A percentile compares a stretch with the other conserved stretches of the same genome.
Conservation (phyloP, 2,797 vertebrate species). For the Cryptoblepharus egeriae region DNA sequence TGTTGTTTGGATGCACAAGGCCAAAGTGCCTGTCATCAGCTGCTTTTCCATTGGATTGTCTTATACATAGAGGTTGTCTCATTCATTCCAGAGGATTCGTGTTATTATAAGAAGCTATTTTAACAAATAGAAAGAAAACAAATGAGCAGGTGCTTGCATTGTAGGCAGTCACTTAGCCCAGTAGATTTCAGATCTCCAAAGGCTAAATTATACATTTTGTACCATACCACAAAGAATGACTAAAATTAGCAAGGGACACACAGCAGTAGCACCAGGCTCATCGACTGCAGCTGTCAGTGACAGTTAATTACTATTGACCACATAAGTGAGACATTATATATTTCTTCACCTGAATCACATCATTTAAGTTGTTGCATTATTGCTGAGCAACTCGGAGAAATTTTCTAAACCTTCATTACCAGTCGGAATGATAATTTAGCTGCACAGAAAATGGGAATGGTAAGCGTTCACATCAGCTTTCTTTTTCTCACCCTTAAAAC, state of each 20-base stretch:
- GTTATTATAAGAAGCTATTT: conserved; percentile 32
- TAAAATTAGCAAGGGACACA: conserved; percentile 46
- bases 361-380: conserved; percentile 23
- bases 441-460: conserved; percentile 15
- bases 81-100: neutral
- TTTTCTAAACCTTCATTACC: conserved; percentile 47
- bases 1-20: conserved; percentile 13
- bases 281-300: conserved; percentile 43
- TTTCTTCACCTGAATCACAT: conserved; percentile 42
- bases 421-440: conserved; percentile 26
- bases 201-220: conserved; percentile 5
- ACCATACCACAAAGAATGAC: conserved; percentile 38
- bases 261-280: conserved; percentile 36
- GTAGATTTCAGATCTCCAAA: conserved; percentile 22
- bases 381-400: conserved; percentile 33
- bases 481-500: conserved; percentile 35
- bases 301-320: conserved; percentile 45
- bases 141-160: conserved; percentile 18
- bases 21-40: conserved; percentile 8
- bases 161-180: neutral
- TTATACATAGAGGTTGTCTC: neutral
- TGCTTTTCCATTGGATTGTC: neutral
- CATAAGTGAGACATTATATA: conserved; percentile 32
- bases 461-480: conserved; percentile 21
- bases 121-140: conserved; percentile 27